phyloP scores from a whole-genome alignment of 2,797 vertebrate species.

The Myotis pilosus region DNA sequence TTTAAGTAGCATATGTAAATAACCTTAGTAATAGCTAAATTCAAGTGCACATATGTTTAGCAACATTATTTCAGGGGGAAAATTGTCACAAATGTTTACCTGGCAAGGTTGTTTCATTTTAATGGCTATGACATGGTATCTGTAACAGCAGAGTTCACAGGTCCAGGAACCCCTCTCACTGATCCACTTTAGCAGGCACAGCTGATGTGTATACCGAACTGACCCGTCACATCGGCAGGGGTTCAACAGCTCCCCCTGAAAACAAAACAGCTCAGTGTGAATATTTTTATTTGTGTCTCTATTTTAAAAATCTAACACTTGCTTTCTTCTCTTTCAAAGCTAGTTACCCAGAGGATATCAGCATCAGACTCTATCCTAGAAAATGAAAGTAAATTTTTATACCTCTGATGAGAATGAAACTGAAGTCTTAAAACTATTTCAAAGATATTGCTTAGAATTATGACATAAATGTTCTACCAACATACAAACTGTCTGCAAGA shows the following conservation, averaged over 20 bases:
- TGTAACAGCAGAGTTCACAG: constrained; percentile 96
- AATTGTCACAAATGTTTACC: constrained; percentile 81
- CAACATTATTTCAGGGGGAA: background rate
- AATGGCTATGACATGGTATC: constrained; percentile 95
- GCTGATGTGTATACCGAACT: constrained; percentile 94
- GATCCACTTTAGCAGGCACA: constrained; percentile 97
- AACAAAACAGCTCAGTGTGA: constrained; percentile 62
- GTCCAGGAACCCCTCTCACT: constrained; percentile 96
- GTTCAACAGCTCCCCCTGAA: constrained; percentile 93
- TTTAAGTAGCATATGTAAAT: background rate
- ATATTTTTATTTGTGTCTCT: constrained; percentile 12
- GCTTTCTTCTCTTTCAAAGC: constrained; percentile 22
- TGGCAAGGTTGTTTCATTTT: constrained; percentile 96
- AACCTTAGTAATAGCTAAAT: background rate
- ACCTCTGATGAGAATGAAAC: constrained; percentile 56
- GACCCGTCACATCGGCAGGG: constrained; percentile 95
- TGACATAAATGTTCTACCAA: constrained; percentile 60
- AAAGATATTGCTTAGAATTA: constrained; percentile 61
- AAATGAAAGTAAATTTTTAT: constrained; percentile 72
- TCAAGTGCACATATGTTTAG: background rate
- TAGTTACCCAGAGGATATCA: constrained; percentile 33
- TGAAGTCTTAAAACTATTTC: constrained; percentile 50
- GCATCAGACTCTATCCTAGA: background rate
- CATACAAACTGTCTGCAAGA: constrained; percentile 72
- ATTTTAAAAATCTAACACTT: background rate